phyloP scores from a whole-genome alignment of 2,113 vertebrate species.

The Polypterus bichir region DNA sequence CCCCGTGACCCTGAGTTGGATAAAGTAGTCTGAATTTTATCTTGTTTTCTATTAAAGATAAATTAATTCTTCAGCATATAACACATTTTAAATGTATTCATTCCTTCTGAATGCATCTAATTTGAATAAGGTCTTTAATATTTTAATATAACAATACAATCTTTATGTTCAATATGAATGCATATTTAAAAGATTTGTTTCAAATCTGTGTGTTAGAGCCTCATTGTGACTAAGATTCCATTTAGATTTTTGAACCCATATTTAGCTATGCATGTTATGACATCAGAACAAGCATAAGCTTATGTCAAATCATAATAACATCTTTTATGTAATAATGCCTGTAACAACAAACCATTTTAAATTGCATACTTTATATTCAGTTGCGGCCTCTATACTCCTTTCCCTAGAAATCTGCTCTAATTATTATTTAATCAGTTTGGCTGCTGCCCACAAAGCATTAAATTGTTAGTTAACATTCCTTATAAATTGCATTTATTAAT shows the following conservation, averaged over 20 bases:
- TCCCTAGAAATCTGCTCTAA: constrained; percentile 47
- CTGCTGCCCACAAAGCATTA: constrained; percentile 61
- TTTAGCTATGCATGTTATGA: not conserved
- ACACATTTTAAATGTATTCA: no score
- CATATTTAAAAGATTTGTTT: not conserved
- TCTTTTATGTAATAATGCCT: constrained; percentile 12
- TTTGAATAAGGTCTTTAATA: no score
- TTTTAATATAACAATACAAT: no score
- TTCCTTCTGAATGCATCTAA: no score
- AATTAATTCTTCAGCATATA: no score
- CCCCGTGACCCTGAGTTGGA: no score
- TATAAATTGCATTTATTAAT: constrained; percentile 69
- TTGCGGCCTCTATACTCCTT: constrained; percentile 34
- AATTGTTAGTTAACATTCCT: constrained; percentile 67
- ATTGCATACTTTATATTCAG: constrained; percentile 37
- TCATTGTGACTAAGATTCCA: not conserved
- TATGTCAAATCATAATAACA: not conserved
- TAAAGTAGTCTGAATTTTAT: no score
- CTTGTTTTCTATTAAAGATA: no score
- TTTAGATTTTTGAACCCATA: not conserved
- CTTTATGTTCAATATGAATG: no score
- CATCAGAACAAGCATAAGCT: constrained; percentile 6
- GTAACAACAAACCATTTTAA: constrained; percentile 25
- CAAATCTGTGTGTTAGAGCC: not conserved
- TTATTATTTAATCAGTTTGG: constrained; percentile 57